Evolutionary conservation across 2,888 invertebrate genomes (phyloP).

Genomic region (Argynnis bischoffii): DNA sequence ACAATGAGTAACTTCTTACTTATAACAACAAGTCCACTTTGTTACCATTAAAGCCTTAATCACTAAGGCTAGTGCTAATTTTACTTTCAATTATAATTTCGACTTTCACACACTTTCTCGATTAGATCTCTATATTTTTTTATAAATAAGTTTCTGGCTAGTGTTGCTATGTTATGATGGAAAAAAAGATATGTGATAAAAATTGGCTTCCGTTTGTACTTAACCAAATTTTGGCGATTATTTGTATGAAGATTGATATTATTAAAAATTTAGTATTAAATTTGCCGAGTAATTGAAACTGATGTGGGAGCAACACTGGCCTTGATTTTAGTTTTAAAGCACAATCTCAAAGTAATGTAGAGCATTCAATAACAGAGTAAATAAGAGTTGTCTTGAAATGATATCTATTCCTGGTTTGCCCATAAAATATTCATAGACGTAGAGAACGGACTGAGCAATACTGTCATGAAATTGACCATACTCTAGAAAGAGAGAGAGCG

Average conservation of each 20-base stretch:
- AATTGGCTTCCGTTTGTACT: conserved; percentile 20
- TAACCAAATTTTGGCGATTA: conserved; percentile 16
- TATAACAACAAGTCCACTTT: conserved; percentile 4
- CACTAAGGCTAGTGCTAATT: conserved; percentile 20
- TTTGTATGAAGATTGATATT: conserved; percentile 3
- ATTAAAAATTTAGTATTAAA: background rate
- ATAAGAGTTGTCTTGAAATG: conserved; percentile 13
- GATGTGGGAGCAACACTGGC: conserved; percentile 5
- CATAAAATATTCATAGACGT: background rate
- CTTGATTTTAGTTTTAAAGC: conserved; percentile 13
- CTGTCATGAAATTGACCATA: too few species aligned
- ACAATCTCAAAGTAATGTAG: conserved; percentile 18
- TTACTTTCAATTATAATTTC: conserved; percentile 10
- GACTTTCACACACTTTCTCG: background rate
- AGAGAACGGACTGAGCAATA: too few species aligned
- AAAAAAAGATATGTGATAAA: conserved; percentile 4
- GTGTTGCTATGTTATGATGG: conserved; percentile 8
- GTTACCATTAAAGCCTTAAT: conserved; percentile 20
- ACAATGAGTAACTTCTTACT: too few species aligned
- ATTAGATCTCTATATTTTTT: conserved; percentile 18
- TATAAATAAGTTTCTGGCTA: conserved; percentile 15
- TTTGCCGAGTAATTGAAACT: too few species aligned
- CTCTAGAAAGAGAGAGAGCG: too few species aligned
- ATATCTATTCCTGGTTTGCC: conserved; percentile 1
- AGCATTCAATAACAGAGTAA: conserved; percentile 12